Evolutionary conservation across 2,888 invertebrate genomes (phyloP), one percentile per base, ranked within the genome.

Genomic region (Melikaiella ostensackeni): DNA sequence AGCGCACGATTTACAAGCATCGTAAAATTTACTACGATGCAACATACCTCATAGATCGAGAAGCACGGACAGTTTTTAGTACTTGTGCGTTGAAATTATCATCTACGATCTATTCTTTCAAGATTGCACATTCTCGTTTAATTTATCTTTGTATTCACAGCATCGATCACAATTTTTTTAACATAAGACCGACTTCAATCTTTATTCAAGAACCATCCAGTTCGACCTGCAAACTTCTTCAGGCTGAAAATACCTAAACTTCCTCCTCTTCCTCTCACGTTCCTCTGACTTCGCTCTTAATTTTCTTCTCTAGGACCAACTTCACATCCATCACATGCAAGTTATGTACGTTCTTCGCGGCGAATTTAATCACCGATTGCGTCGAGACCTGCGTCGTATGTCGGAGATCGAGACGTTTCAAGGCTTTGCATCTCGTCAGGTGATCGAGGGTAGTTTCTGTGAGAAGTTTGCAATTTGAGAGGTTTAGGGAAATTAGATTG

Each of bases 371-470:
- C 55, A 97, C 94, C 19, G 96, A 96, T 86, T 96, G 96, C 4
- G 96, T 96, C 5, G 96, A 95, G 59, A 97, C 96, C 86, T 96
- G 95, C 8, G 96, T 95, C 55, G 96, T 95, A 88, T 96, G 96
- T 89, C 97, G 94, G 84, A 97, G 93, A 89, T 97, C 97, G 87
- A 97, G 91, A 86, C 95, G 94, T 84, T 92, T 93, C 80, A 97
- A 93, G 87, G 95, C 95, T 88, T 96, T 95, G 90, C 96, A 97
- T 81, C 95, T 94, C 27, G 95, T 93, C 80, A 97, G 93, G 88
- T 97, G 96, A 88, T 97, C 97, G 80, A 98, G 93, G 83, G 96
- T 95, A 19, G 94, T 93, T 91, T 97, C 97, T 0, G 97, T 97
- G 59, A 97, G 94, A 86, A 96, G 92, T 75, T 96, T 94, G 90